Percentiles rank a stretch among this genome's conserved stretches.
Conservation (phyloP, 1,140 invertebrate species). For the Euschistus heros region DNA sequence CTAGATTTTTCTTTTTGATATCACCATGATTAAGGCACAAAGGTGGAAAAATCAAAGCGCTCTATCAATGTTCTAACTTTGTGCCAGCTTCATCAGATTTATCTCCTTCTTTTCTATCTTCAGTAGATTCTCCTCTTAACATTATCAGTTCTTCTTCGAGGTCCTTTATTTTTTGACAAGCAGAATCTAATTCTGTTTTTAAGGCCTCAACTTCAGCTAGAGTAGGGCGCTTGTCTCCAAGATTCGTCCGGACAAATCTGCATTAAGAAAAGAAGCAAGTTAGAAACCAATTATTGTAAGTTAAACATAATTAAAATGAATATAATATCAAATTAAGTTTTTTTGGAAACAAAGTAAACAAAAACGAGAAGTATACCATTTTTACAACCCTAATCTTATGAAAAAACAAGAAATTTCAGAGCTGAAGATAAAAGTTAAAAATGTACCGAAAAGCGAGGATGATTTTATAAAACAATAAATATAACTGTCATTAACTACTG, state of each 20-base stretch:
- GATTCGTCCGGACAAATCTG: constrained; percentile 41
- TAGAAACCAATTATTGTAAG: too few relatives aligned
- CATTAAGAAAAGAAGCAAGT: background rate
- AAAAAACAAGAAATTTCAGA: too few relatives aligned
- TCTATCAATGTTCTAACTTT: background rate
- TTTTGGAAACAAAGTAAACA: too few relatives aligned
- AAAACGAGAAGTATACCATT: too few relatives aligned
- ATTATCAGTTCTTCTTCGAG: constrained; percentile 46
- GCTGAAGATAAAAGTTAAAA: too few relatives aligned
- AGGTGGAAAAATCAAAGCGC: background rate
- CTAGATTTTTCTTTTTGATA: constrained; percentile 11
- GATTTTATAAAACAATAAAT: too few relatives aligned
- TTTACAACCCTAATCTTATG: too few relatives aligned
- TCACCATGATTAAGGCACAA: constrained; percentile 9
- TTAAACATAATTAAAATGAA: too few relatives aligned
- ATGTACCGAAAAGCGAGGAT: too few relatives aligned
- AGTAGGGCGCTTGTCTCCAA: constrained; percentile 35
- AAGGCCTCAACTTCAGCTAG: constrained; percentile 35
- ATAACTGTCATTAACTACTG: too few relatives aligned
- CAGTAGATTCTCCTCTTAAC: constrained; percentile 29
- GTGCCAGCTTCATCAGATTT: background rate
- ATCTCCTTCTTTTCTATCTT: background rate
- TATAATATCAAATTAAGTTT: too few relatives aligned
- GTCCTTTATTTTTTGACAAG: constrained; percentile 43
- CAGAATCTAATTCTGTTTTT: constrained; percentile 44